phyloP scores from a whole-genome alignment of 1,140 invertebrate genomes.

The Coelopa frigida region DNA sequence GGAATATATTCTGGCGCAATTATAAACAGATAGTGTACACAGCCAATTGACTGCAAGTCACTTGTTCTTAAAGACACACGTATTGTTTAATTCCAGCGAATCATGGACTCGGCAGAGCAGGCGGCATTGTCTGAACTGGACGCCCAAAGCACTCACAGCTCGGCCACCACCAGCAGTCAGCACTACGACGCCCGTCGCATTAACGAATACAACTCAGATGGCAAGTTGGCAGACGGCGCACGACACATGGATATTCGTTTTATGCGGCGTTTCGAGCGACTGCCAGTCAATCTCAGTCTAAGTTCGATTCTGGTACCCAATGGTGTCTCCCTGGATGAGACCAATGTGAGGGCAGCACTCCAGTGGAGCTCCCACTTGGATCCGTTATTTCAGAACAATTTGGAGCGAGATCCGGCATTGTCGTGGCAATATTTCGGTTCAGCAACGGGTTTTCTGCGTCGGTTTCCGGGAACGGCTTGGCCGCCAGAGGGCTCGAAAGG shows the following conservation, averaged over 20 bases:
- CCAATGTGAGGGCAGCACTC: conserved; percentile 75
- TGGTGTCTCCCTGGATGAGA: conserved; percentile 66
- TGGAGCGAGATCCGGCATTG: conserved; percentile 81
- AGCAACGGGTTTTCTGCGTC: conserved; percentile 80
- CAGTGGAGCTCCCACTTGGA: conserved; percentile 89
- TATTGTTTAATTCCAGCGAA: conserved; percentile 55
- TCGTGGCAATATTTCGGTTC: conserved; percentile 97
- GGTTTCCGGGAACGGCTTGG: conserved; percentile 85
- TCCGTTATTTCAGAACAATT: conserved; percentile 84
- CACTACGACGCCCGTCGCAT: conserved; percentile 68
- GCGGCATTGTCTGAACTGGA: conserved; percentile 62
- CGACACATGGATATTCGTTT: conserved; percentile 60
- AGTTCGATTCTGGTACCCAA: conserved; percentile 86
- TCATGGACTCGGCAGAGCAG: conserved; percentile 82
- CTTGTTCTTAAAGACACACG: no score
- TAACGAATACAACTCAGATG: conserved; percentile 64
- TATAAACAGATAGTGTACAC: no score
- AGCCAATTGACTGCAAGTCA: no score
- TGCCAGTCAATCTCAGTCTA: conserved; percentile 74
- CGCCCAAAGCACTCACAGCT: conserved; percentile 44
- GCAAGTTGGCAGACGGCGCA: conserved; percentile 56
- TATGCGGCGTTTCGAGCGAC: conserved; percentile 72
- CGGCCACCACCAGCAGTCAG: conserved; percentile 34
- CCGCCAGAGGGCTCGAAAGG: conserved; percentile 56
- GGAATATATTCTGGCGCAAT: no score